These are phyloP conservation scores for Carollia perspicillata DNA, from an alignment of 2,113 vertebrate species.

Conservation along the genomic window DNA sequence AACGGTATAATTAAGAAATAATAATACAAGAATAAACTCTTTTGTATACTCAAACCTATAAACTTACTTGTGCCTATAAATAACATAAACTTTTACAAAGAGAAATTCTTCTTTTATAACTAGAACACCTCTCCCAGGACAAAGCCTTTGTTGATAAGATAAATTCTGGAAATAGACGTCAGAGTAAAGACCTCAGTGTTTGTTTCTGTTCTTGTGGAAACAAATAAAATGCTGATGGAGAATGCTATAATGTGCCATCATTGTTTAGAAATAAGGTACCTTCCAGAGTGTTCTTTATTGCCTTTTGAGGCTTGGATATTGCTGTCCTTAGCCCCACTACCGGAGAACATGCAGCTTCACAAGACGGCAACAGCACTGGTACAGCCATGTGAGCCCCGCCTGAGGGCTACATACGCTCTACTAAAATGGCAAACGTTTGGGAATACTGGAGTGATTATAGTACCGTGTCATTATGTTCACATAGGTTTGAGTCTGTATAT, in stretches of 20 bases:
- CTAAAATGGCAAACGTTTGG: background rate
- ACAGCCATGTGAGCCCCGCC: background rate
- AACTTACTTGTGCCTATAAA: background rate
- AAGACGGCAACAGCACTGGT: background rate
- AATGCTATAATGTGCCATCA: background rate
- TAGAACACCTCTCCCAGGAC: constrained; percentile 29
- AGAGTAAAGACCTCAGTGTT: constrained; percentile 33
- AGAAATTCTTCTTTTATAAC: constrained; percentile 36
- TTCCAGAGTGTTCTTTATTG: constrained; percentile 29
- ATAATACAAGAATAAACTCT: background rate
- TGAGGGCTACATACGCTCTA: background rate
- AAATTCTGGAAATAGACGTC: constrained; percentile 35
- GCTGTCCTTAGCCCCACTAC: background rate
- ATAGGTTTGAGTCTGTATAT: background rate
- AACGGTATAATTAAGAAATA: background rate
- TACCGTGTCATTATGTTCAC: background rate
- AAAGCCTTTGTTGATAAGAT: constrained; percentile 12
- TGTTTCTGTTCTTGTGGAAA: constrained; percentile 38
- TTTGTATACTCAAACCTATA: background rate
- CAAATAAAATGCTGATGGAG: constrained; percentile 25
- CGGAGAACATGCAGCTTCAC: background rate
- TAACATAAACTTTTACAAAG: background rate
- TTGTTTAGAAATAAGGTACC: background rate
- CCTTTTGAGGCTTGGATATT: background rate
- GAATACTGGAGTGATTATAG: background rate